These are phyloP conservation scores for Nannobrachium achirus DNA, from an alignment of 2,113 vertebrate genomes.

Conservation along the genomic window DNA sequence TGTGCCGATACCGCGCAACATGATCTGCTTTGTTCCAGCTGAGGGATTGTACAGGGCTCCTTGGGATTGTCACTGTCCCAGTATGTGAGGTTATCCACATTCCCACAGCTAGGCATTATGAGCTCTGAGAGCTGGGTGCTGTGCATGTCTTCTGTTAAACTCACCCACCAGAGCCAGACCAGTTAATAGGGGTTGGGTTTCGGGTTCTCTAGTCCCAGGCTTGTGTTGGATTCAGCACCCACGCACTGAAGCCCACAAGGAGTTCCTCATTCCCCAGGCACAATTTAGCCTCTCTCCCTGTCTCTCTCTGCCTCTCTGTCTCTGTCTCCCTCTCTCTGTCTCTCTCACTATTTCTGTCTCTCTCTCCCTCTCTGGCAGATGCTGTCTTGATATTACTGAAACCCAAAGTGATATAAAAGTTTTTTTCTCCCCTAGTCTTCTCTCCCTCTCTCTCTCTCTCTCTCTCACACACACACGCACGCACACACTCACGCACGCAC, in stretches of 20 bases:
- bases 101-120: conserved; percentile 58
- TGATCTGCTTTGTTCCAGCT: conserved; percentile 73
- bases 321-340: conserved; percentile 34
- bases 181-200: conserved; percentile 60
- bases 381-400: too few species aligned
- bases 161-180: conserved; percentile 48
- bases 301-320: conserved; percentile 46
- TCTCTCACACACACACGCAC: too few species aligned
- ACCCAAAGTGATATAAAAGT: too few species aligned
- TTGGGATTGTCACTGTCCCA: conserved; percentile 54
- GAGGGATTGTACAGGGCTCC: conserved; percentile 60
- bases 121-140: conserved; percentile 48
- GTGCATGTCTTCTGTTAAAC: conserved; percentile 56
- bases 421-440: too few species aligned
- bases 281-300: conserved; percentile 45
- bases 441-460: too few species aligned
- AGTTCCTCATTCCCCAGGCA: conserved; percentile 40
- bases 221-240: conserved; percentile 48
- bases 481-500: too few species aligned
- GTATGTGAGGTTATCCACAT: conserved; percentile 70
- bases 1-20: conserved; percentile 44
- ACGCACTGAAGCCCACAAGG: conserved; percentile 51
- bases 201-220: conserved; percentile 46
- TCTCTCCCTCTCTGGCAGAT: too few species aligned
- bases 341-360: conserved; percentile 6